Base-by-base conservation (phyloP, 2,113 vertebrate genomes). In the Myrmecophaga tridactyla region DNA sequence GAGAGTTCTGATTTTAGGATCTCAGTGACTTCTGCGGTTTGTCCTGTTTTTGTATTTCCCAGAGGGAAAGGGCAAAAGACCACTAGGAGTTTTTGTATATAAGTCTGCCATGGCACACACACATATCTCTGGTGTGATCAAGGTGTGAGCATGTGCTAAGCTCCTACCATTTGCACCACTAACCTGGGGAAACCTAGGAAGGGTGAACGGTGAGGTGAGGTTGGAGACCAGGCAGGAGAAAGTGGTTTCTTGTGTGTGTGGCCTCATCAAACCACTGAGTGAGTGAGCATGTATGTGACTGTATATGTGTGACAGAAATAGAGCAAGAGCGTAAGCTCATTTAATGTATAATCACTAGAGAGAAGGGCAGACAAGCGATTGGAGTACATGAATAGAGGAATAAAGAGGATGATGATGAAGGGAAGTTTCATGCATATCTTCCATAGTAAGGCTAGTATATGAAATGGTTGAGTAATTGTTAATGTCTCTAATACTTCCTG, bases 401-500 rank as follows among this genome's bases (percentile, higher is more conserved):
- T 18, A 20, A 3, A 56, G 48, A 17, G 17, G 13, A 39, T 36
- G 39, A 58, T 3, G 18, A 7, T 1, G 80, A 23, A 29, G 43
- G 62, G 46, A 63, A 23, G 23, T 11, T 2, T 31, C 18, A 2
- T 20, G n/a, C 1, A 0, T 72, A 51, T 48, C 41, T n/a, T 41
- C 36, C 69, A 7, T 31, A 41, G 86, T 41, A 10, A 27, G 18
- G 36, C 1, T 17, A n/a, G 77, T 3, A 1, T 8, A 5, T 58
- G 56, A 39, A 46, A 8, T 15, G 25, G 1, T 17, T 41, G 53
- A 7, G 2, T 25, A 14, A 20, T 60, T 11, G 1, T 29, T 92
- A 41, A 3, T 91, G 73, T 89, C 89, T 96, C 70, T 21, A 20
- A 18, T 60, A n/a, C 31, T 78, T 93, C 91, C 88, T 87, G 21